A percentile compares a stretch with the other conserved stretches of the same genome.
phyloP scores from a whole-genome alignment of 2,797 vertebrate genomes.

The Xenops minutus region DNA sequence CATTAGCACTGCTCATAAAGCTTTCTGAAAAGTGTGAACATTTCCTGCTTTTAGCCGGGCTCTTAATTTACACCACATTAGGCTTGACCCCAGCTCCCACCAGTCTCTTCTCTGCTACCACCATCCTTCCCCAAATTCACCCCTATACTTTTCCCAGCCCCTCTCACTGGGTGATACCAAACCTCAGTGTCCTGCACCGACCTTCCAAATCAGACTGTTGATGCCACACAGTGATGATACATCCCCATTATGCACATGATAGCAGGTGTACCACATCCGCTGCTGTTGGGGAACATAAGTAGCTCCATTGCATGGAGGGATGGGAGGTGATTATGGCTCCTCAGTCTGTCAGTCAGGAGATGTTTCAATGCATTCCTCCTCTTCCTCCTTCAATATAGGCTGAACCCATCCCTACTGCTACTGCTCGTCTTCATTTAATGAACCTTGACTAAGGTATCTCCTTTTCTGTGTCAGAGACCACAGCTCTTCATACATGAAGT shows the following conservation, averaged over 20 bases:
- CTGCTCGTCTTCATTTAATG: background rate
- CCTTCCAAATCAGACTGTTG: background rate
- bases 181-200: accelerated
- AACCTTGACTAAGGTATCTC: background rate
- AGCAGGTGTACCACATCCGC: background rate
- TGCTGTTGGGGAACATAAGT: background rate
- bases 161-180: background rate
- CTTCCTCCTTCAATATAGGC: background rate
- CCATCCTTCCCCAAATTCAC: background rate
- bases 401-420: background rate
- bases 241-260: accelerated
- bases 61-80: background rate
- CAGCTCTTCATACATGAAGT: background rate
- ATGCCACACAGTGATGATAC: background rate
- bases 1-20: background rate
- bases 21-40: background rate
- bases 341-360: background rate
- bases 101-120: background rate
- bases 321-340: background rate
- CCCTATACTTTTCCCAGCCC: background rate
- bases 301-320: background rate
- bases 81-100: background rate
- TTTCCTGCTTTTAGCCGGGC: background rate
- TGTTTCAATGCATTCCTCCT: background rate
- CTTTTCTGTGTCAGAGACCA: background rate